Percentiles rank a stretch among this genome's conserved stretches.
phyloP scores from a whole-genome alignment of 35 echinoderm and acorn worm species.

The Strongylocentrotus purpuratus region DNA sequence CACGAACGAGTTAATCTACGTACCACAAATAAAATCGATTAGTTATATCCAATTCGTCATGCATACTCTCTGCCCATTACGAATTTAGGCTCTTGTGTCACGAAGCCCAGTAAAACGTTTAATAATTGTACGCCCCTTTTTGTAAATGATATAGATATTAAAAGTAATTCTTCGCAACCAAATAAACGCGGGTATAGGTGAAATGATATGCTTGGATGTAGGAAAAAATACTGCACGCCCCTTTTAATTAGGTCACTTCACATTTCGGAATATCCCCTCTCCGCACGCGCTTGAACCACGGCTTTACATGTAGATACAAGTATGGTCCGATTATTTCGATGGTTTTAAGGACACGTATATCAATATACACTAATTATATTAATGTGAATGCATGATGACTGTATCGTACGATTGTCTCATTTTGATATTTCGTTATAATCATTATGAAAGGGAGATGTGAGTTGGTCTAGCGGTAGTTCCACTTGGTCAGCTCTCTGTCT shows the following conservation, averaged over 20 bases:
- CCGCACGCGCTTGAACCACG: too few species aligned
- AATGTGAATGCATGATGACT: too few species aligned
- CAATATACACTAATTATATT: too few species aligned
- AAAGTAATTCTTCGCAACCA: background rate
- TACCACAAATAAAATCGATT: background rate
- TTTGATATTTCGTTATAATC: too few species aligned
- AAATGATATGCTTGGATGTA: background rate
- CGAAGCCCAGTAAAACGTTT: background rate
- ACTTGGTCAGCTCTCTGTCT: too few species aligned
- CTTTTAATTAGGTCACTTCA: background rate
- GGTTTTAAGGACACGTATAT: too few species aligned
- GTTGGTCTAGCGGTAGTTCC: too few species aligned
- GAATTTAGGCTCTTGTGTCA: background rate
- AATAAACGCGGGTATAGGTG: background rate
- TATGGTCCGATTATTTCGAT: too few species aligned
- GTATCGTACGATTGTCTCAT: too few species aligned
- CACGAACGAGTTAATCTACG: background rate
- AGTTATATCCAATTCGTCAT: background rate
- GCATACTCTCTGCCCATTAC: background rate
- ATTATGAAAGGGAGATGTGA: too few species aligned
- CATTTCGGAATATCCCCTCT: background rate
- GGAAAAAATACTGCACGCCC: background rate
- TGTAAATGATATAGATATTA: background rate
- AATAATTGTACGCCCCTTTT: background rate
- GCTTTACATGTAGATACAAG: too few species aligned